A percentile compares a stretch with the other conserved stretches of the same genome.
Evolutionary conservation across 2,888 invertebrate genomes (phyloP).

Genomic region (Yponomeuta malinellus): DNA sequence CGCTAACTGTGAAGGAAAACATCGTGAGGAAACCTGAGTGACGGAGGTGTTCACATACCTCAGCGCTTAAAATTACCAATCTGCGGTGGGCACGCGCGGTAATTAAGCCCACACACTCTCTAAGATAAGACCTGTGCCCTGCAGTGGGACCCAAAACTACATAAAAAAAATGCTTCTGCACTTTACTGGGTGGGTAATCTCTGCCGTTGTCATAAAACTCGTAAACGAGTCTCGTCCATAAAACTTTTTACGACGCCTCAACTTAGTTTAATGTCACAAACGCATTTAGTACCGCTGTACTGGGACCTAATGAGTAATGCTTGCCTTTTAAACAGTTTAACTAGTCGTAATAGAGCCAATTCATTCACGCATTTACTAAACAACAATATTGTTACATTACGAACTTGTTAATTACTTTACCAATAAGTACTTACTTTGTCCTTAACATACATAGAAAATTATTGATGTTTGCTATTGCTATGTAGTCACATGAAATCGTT

Average conservation of each 20-base stretch:
- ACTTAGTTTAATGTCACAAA: slow-evolving; percentile 26
- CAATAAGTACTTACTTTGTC: background rate
- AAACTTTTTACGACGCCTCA: slow-evolving; percentile 30
- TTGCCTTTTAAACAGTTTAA: slow-evolving; percentile 1
- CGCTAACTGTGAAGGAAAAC: too few relatives aligned
- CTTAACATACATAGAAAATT: background rate
- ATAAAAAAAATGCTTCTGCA: slow-evolving; percentile 1
- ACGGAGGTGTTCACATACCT: too few relatives aligned
- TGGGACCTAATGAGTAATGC: background rate
- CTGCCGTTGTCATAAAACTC: slow-evolving; percentile 33
- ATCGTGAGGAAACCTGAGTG: too few relatives aligned
- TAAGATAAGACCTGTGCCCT: background rate
- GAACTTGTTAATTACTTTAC: background rate
- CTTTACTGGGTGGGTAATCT: slow-evolving; percentile 26
- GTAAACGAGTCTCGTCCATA: slow-evolving; percentile 33
- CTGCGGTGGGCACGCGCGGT: too few relatives aligned
- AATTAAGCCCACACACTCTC: too few relatives aligned
- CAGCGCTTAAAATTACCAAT: too few relatives aligned
- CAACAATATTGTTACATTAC: background rate
- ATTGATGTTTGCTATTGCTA: too few relatives aligned
- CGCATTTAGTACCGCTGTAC: slow-evolving; percentile 18
- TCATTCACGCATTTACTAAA: background rate
- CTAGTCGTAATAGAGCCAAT: background rate
- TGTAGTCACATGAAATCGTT: too few relatives aligned
- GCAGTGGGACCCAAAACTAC: background rate